A percentile compares a stretch with the other conserved stretches of the same genome.
Conservation (phyloP, 2,797 vertebrate species). For the Aldrovandia affinis region DNA sequence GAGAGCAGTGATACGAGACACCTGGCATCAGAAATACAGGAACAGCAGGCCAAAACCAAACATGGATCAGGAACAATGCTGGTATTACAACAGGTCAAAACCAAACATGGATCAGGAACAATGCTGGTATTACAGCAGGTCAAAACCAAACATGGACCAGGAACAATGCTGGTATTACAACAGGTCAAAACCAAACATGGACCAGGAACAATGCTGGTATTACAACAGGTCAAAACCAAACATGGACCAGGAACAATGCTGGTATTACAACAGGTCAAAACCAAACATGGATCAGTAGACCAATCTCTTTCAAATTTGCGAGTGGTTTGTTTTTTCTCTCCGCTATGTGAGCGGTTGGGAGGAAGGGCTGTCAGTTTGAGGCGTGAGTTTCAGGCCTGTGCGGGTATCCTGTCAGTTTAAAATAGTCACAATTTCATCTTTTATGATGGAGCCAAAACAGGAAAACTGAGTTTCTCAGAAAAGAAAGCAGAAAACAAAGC, state of each 20-base stretch:
- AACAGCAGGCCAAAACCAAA: neutral
- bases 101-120: conserved; percentile 29
- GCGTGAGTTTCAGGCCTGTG: neutral
- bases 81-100: conserved; percentile 24
- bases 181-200: conserved; percentile 20
- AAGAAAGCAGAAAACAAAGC: neutral
- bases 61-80: conserved; percentile 16
- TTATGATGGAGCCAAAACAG: neutral
- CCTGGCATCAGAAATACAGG: no score
- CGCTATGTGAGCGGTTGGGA: conserved; percentile 19
- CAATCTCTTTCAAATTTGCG: conserved; percentile 28
- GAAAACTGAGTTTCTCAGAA: neutral
- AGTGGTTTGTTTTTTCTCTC: conserved; percentile 3
- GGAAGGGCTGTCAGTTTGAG: conserved; percentile 18
- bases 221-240: neutral
- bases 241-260: conserved; percentile 18
- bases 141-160: neutral
- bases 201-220: no score
- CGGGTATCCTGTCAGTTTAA: no score
- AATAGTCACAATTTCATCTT: neutral
- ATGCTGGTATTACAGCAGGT: neutral
- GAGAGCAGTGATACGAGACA: neutral
- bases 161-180: conserved; percentile 23
- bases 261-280: conserved; percentile 24
- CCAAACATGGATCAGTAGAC: conserved; percentile 29